Conservation (phyloP, 2,797 vertebrate species). For the Aythya fuligula region DNA sequence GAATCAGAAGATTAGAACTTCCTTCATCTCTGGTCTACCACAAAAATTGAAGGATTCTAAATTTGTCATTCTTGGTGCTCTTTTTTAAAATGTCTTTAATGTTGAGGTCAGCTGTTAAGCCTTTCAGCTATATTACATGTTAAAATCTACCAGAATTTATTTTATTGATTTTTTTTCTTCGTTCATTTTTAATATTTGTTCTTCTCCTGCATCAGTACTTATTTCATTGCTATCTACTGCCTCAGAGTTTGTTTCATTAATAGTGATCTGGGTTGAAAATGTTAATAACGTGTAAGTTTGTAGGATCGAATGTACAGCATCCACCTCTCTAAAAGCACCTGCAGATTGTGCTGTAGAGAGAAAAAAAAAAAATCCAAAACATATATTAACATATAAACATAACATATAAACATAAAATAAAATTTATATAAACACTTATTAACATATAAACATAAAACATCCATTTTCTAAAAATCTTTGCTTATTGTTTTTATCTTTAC, state of each 20-base stretch:
- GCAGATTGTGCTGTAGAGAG: not conserved
- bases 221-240: not conserved
- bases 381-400: no score
- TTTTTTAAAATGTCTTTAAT: not conserved
- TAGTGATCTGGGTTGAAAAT: not conserved
- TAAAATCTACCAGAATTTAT: not conserved
- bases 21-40: not conserved
- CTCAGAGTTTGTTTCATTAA: not conserved
- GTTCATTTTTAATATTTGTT: not conserved
- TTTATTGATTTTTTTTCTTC: not conserved
- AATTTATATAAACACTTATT: no score
- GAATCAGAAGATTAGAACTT: not conserved
- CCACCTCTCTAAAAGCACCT: not conserved
- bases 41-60: not conserved
- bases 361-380: no score
- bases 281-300: not conserved
- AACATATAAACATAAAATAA: no score
- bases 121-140: not conserved
- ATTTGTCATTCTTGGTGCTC: not conserved
- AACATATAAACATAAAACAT: no score
- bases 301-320: not conserved
- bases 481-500: not conserved
- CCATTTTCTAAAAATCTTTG: no score
- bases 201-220: not conserved
- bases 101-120: not conserved